Evolutionary conservation across 2,113 vertebrate species (phyloP).

Genomic region (Ciconia boyciana): DNA sequence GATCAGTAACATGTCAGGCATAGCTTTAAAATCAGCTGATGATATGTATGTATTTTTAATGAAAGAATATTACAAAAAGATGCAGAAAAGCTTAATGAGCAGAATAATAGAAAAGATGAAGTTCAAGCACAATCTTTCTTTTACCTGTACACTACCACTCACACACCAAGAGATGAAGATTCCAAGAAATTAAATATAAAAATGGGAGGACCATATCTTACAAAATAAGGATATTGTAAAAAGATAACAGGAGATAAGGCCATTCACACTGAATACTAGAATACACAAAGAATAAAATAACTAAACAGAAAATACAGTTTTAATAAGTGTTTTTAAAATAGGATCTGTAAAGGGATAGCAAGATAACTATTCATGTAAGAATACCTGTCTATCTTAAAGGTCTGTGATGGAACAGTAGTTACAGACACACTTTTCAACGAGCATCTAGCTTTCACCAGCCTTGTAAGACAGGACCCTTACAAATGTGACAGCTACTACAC

Average conservation of each 20-base stretch:
- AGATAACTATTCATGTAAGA: not conserved
- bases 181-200: not conserved
- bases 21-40: not conserved
- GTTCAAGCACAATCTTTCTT: not conserved
- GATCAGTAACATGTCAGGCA: not conserved
- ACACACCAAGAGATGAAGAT: not conserved
- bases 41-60: not conserved
- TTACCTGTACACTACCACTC: not conserved
- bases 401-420: conserved; percentile 9
- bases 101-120: not conserved
- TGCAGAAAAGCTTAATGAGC: not conserved
- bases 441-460: conserved; percentile 17
- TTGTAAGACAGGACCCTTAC: not conserved
- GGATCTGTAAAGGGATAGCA: not conserved
- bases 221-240: not conserved
- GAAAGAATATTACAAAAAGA: not conserved
- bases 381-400: conserved; percentile 3
- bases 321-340: not conserved
- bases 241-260: not conserved
- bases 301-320: conserved; percentile 20
- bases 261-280: not conserved
- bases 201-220: not conserved
- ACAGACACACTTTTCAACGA: conserved; percentile 10
- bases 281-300: not conserved
- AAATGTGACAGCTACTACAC: conserved; percentile 2